Percentiles rank a stretch among this genome's conserved stretches.
phyloP scores from a whole-genome alignment of 1,140 invertebrate genomes.

The Drosophila pectinifera region DNA sequence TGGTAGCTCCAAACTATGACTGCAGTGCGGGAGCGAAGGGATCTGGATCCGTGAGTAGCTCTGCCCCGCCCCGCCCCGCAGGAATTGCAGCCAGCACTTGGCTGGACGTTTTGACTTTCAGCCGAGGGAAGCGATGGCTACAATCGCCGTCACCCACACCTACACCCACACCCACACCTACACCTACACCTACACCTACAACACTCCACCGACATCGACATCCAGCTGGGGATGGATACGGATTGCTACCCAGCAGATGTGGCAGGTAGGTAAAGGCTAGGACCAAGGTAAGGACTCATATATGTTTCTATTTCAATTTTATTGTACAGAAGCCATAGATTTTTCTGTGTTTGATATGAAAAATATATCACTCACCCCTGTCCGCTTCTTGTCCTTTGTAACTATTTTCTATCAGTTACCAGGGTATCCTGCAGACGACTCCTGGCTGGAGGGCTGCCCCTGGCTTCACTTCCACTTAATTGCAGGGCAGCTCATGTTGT shows the following conservation, averaged over 20 bases:
- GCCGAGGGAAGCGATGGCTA: conserved; percentile 16
- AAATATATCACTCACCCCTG: too few relatives aligned
- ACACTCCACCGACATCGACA: too few relatives aligned
- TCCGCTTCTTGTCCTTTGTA: background rate
- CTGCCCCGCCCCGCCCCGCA: background rate
- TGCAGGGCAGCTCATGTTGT: conserved; percentile 68
- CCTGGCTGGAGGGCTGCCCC: too few relatives aligned
- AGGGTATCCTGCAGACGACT: background rate
- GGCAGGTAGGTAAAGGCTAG: background rate
- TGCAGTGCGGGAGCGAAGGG: conserved; percentile 33
- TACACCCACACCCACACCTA: background rate
- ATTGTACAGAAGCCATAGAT: background rate
- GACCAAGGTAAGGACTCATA: background rate
- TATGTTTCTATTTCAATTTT: background rate
- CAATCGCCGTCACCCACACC: conserved; percentile 21
- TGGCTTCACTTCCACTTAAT: conserved; percentile 55
- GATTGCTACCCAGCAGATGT: conserved; percentile 29
- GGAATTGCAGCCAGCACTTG: conserved; percentile 50
- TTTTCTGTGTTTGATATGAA: too few relatives aligned
- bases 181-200: background rate
- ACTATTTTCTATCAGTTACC: too few relatives aligned
- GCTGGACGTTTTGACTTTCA: conserved; percentile 73
- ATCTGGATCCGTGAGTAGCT: conserved; percentile 10
- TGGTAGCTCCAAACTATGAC: conserved; percentile 14
- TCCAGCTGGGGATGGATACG: conserved; percentile 5